phyloP scores from a whole-genome alignment of 2,888 invertebrate species.

The Pachymerium ferrugineum region DNA sequence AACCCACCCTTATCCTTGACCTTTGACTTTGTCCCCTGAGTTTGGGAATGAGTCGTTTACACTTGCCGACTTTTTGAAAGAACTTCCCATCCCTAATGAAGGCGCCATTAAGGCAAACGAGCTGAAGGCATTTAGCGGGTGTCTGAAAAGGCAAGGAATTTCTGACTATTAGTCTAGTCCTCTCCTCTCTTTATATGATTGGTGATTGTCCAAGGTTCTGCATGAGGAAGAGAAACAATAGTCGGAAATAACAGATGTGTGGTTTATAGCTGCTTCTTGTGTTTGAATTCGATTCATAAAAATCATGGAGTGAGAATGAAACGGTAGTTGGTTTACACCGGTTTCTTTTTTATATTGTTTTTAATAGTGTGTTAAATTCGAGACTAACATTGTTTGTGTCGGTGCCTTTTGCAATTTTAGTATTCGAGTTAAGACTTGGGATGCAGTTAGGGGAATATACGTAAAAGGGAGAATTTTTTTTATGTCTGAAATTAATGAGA shows the following conservation, averaged over 20 bases:
- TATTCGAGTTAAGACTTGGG: too few species aligned
- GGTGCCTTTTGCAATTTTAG: too few species aligned
- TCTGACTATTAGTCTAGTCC: not conserved
- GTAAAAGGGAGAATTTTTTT: too few species aligned
- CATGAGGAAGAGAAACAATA: not conserved
- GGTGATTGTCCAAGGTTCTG: not conserved
- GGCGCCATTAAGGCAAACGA: not conserved
- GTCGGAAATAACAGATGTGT: constrained; percentile 6
- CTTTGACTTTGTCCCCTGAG: not conserved
- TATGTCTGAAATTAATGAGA: too few species aligned
- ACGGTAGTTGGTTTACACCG: not conserved
- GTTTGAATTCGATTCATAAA: too few species aligned
- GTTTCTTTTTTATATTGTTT: too few species aligned
- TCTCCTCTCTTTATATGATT: not conserved
- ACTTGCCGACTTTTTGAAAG: too few species aligned
- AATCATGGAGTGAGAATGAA: not conserved
- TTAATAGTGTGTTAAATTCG: too few species aligned
- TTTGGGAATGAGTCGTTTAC: too few species aligned
- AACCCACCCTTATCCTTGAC: not conserved
- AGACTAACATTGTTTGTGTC: too few species aligned
- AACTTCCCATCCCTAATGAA: not conserved
- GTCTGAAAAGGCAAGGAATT: not conserved
- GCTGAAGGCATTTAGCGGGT: not conserved
- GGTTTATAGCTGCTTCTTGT: not conserved
- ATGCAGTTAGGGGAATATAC: too few species aligned